These are phyloP conservation scores for Batillaria attramentaria DNA, from an alignment of 1,140 invertebrate genomes.

Conservation along the genomic window DNA sequence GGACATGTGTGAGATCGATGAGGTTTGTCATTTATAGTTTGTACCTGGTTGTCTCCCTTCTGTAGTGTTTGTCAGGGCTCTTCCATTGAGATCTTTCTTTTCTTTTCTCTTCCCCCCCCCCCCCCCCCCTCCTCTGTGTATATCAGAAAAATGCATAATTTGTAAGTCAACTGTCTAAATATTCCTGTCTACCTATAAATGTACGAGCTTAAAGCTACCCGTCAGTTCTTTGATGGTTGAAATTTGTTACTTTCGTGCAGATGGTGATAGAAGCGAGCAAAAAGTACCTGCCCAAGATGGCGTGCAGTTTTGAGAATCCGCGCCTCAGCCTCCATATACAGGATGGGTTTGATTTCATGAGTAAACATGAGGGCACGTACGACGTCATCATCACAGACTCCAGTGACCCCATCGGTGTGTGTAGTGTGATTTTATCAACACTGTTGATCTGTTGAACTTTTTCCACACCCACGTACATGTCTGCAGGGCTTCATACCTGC, in stretches of 20 bases:
- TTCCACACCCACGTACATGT: too few species aligned
- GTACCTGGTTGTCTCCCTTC: background rate
- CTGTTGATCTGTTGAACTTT: too few species aligned
- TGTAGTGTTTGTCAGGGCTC: background rate
- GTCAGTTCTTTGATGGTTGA: background rate
- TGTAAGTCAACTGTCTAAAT: too few species aligned
- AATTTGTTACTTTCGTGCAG: constrained; percentile 55
- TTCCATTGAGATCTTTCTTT: background rate
- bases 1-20: constrained; percentile 96
- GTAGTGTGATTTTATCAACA: background rate
- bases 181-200: background rate
- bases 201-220: too few species aligned
- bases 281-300: constrained; percentile 92
- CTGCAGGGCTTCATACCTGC: too few species aligned
- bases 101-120: too few species aligned
- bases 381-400: constrained; percentile 99
- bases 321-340: constrained; percentile 90
- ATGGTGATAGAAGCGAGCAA: constrained; percentile 93
- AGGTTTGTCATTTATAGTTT: constrained; percentile 60
- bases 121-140: too few species aligned
- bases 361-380: constrained; percentile 87
- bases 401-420: constrained; percentile 90
- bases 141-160: too few species aligned
- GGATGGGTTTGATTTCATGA: constrained; percentile 97
- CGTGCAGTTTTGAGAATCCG: constrained; percentile 85